Base-by-base conservation (phyloP, 1,140 invertebrate genomes). In the Brachionus rotundiformis region DNA sequence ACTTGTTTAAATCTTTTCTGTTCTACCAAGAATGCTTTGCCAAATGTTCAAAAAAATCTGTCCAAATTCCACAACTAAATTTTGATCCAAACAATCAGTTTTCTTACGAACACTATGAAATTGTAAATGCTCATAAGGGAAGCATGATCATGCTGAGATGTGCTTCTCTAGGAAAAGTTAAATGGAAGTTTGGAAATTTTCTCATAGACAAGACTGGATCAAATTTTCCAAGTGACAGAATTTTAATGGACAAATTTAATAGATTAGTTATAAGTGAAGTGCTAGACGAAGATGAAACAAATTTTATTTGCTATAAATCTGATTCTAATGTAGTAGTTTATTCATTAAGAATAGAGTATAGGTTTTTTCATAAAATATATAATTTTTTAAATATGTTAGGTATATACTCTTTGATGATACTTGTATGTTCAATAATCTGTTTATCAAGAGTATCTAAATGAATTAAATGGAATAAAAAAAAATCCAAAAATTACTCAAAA, bases 81-180 rank as follows among this genome's bases (percentile, higher is more conserved):
- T 68, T 68, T 6, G n/a, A 36, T 36, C 7, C 23, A 36, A 68
- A 33, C 11, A 68, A 68, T n/a, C 63, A 68, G 11, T 68, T 68
- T 68, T 7, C n/a, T 33, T 68, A 68, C 3, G 33, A 68, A 36
- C 8, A 19, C 8, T 19, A n/a, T 33, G 63, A 68, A 68, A 19
- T 68, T 31, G 31, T 68, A 1, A 19, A 19, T 19, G 31, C 63
- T 36, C 19, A 13, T 3, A 36, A 36, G 6, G 33, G 16, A 33
- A 36, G 33, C n/a, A 31, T 10, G 16, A 13, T 68, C 2, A 36
- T 68, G 13, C n/a, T 68, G 4, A 68, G 19, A 39, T 68, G 63
- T 68, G 31, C 10, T 33, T 13, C 11, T 16, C n/a, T 13, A 1
- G 23, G 36, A 16, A 68, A 19, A 36, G 63, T 16, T 68, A 5